Evolutionary conservation across 2,113 vertebrate genomes (phyloP), one percentile per base, ranked within the genome.

Genomic region (Butorides virescens): DNA sequence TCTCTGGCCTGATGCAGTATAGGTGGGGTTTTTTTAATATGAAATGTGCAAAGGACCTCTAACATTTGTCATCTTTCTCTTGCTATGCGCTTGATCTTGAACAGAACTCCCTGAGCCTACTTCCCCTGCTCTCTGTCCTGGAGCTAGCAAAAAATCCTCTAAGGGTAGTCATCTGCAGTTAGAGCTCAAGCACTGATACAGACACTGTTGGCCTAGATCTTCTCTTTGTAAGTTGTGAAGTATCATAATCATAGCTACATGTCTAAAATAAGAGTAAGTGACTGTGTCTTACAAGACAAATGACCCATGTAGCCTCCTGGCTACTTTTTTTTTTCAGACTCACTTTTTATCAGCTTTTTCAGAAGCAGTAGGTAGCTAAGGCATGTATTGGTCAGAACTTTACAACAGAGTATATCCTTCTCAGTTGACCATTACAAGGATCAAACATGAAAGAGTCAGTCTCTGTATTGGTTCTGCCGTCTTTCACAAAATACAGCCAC

Each of bases 11-110:
- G 37, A 85, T 4, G 5, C 11, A 27, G 9, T 26, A 18, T 15
- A 44, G 26, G 7, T 63, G 32, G 9, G 4, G 0, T 2, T 5
- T n/a, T 65, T 58, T 23, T 27, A 44, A 49, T 30, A 46, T 36
- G 59, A 32, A 68, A n/a, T 37, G 8, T 8, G 2, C 56, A 62
- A 86, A 76, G 5, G 9, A 53, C 6, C 6, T 63, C 13, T 52
- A 71, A 50, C 8, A 14, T 75, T 81, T 53, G 25, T 36, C 10
- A 23, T 80, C 19, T 71, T 83, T 89, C 11, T 77, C 37, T 88
- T 70, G 19, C 11, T 70, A 3, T 17, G 22, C 52, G 13, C 11
- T 39, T 65, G 18, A 39, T 66, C 21, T 78, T 58, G 27, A 79
- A 39, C 4, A 56, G 44, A 88, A 68, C 15, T 20, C 22, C 7